Evolutionary conservation across 2,888 invertebrate species (phyloP).

Genomic region (Apomyelois bistriatella): DNA sequence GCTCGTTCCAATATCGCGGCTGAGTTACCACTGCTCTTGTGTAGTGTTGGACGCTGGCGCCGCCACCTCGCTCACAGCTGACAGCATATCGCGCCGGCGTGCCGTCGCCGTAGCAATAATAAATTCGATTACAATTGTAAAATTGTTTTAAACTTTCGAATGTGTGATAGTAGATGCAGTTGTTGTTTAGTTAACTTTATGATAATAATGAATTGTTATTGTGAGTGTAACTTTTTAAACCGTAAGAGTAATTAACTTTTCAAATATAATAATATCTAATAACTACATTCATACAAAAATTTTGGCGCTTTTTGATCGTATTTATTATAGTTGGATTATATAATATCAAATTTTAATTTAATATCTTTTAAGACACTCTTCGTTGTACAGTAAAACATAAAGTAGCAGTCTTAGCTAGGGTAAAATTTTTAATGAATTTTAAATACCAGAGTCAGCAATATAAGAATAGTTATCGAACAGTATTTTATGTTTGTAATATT

Average conservation of each 20-base stretch:
- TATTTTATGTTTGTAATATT: slow-evolving; percentile 57
- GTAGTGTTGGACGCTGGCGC: neutral
- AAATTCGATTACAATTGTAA: slow-evolving; percentile 75
- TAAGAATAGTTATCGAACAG: slow-evolving; percentile 53
- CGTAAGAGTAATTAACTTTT: slow-evolving; percentile 64
- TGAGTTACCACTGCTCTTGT: no score
- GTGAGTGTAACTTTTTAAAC: slow-evolving; percentile 75
- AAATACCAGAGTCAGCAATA: slow-evolving; percentile 61
- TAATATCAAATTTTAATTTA: slow-evolving; percentile 42
- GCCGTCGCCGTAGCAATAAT: slow-evolving; percentile 77
- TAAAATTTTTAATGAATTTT: slow-evolving; percentile 74
- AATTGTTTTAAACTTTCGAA: slow-evolving; percentile 80
- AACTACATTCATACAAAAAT: slow-evolving; percentile 39
- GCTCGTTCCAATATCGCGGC: no score
- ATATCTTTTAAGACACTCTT: slow-evolving; percentile 61
- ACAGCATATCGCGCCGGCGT: slow-evolving; percentile 56
- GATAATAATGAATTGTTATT: slow-evolving; percentile 75
- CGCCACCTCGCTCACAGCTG: slow-evolving; percentile 15
- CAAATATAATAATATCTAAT: slow-evolving; percentile 49
- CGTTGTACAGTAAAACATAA: slow-evolving; percentile 75
- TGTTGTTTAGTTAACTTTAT: slow-evolving; percentile 80
- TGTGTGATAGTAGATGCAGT: slow-evolving; percentile 81
- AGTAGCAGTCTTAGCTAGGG: slow-evolving; percentile 77
- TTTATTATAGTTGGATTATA: slow-evolving; percentile 54
- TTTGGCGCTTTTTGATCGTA: slow-evolving; percentile 62